phyloP scores from a whole-genome alignment of 2,888 invertebrate genomes.

The Aplocera efformata region DNA sequence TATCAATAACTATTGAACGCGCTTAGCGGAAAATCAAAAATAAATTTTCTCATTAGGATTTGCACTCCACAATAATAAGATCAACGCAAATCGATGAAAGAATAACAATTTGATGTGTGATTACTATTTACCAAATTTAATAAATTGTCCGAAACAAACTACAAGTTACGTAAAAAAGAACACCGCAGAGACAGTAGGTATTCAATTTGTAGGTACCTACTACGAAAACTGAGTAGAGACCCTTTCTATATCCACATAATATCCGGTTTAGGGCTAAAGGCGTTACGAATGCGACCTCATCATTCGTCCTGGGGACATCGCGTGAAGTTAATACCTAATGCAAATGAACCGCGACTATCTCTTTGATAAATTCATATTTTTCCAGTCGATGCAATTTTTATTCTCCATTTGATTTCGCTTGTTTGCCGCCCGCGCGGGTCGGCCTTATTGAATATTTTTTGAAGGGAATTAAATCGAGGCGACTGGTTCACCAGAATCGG shows the following conservation, averaged over 20 bases:
- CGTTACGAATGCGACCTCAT: conserved; percentile 27
- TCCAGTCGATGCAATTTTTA: conserved; percentile 51
- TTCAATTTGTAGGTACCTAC: too few species aligned
- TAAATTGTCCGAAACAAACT: too few species aligned
- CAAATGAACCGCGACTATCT: conserved; percentile 20
- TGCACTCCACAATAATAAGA: too few species aligned
- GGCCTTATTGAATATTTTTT: conserved; percentile 73
- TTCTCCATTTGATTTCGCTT: conserved; percentile 46
- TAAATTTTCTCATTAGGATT: too few species aligned
- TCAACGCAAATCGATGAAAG: too few species aligned
- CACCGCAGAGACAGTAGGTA: too few species aligned
- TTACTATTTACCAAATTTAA: too few species aligned
- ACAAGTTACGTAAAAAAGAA: too few species aligned
- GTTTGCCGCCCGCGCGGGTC: conserved; percentile 50
- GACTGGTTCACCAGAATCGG: conserved; percentile 57
- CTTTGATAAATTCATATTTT: conserved; percentile 37
- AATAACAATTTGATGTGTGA: too few species aligned
- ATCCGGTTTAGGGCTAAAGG: not conserved
- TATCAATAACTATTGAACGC: too few species aligned
- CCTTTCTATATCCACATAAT: not conserved
- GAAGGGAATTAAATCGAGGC: conserved; percentile 66
- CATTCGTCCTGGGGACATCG: conserved; percentile 25
- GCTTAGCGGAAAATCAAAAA: too few species aligned
- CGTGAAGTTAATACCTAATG: conserved; percentile 20
- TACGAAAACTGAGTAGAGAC: too few species aligned